Percentiles rank a stretch among this genome's conserved stretches.
These are phyloP conservation scores for Gastracanthus pulcherrimus DNA, from an alignment of 2,888 invertebrate genomes.

Conservation along the genomic window DNA sequence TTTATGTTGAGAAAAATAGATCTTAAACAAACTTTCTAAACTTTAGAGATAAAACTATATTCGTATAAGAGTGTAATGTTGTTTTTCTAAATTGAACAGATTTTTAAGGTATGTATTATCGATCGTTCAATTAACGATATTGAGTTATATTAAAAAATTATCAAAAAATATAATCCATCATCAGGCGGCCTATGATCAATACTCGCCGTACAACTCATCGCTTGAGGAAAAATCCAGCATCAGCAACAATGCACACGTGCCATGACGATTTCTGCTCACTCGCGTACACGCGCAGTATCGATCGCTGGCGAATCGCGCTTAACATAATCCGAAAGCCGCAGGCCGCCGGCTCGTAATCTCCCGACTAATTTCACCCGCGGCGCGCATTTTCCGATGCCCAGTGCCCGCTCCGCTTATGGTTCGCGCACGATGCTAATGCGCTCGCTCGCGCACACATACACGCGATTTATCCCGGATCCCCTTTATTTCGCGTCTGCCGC, in stretches of 20 bases:
- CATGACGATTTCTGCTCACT: neutral
- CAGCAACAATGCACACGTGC: too few species aligned
- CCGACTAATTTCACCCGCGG: constrained; percentile 42
- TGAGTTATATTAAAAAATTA: too few species aligned
- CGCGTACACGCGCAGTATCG: constrained; percentile 28
- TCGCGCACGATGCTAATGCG: constrained; percentile 26
- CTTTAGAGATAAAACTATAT: too few species aligned
- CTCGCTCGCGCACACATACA: neutral
- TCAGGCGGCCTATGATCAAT: neutral
- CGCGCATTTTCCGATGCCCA: constrained; percentile 29
- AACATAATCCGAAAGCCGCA: constrained; percentile 47
- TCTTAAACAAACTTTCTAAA: too few species aligned
- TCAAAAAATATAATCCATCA: too few species aligned
- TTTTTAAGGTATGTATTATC: too few species aligned
- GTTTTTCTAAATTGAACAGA: too few species aligned
- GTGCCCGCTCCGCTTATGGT: neutral
- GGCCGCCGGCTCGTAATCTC: constrained; percentile 38
- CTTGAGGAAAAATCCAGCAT: too few species aligned
- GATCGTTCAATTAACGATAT: too few species aligned
- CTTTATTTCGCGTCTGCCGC: neutral
- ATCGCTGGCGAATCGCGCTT: constrained; percentile 31
- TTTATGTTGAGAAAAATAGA: too few species aligned
- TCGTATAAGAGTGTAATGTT: too few species aligned
- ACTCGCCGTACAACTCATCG: too few species aligned
- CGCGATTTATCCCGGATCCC: constrained; percentile 40